A percentile compares a stretch with the other conserved stretches of the same genome.
Evolutionary conservation across 2,888 invertebrate genomes (phyloP).

Genomic region (Diabrotica balteata): DNA sequence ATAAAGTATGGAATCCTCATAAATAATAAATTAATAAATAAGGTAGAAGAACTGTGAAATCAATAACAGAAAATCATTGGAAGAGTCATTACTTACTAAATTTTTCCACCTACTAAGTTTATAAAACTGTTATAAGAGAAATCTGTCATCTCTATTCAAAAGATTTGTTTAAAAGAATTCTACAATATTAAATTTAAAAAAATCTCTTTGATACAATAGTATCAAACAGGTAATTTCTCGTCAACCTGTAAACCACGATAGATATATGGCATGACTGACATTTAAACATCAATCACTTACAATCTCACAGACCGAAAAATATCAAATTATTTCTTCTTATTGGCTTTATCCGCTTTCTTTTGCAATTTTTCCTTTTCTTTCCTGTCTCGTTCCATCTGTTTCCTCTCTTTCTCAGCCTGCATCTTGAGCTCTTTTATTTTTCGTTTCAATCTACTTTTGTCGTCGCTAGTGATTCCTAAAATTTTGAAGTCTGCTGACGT

Average conservation of each 20-base stretch:
- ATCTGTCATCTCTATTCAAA: too few relatives aligned
- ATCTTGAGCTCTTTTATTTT: slow-evolving; percentile 84
- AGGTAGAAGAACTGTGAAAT: too few relatives aligned
- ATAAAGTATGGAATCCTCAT: too few relatives aligned
- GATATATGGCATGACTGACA: slow-evolving; percentile 9
- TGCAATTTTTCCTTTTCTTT: slow-evolving; percentile 85
- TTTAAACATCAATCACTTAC: background rate
- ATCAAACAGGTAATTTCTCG: background rate
- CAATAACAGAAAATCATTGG: background rate
- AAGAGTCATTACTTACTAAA: background rate
- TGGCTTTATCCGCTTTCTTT: slow-evolving; percentile 80
- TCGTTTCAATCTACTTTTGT: slow-evolving; percentile 83
- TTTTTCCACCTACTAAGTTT: background rate
- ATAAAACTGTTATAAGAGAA: too few relatives aligned
- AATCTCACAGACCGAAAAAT: background rate
- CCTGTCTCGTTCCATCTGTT: slow-evolving; percentile 83
- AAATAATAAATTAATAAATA: too few relatives aligned
- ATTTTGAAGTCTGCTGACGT: slow-evolving; percentile 93
- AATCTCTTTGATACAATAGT: background rate
- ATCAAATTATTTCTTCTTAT: slow-evolving; percentile 67
- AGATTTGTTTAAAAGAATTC: background rate
- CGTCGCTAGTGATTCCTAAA: slow-evolving; percentile 79
- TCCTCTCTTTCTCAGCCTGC: slow-evolving; percentile 74
- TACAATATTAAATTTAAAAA: background rate
- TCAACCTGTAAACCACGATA: background rate